Conservation (phyloP, 2,797 vertebrate genomes). For the Caiman crocodilus region DNA sequence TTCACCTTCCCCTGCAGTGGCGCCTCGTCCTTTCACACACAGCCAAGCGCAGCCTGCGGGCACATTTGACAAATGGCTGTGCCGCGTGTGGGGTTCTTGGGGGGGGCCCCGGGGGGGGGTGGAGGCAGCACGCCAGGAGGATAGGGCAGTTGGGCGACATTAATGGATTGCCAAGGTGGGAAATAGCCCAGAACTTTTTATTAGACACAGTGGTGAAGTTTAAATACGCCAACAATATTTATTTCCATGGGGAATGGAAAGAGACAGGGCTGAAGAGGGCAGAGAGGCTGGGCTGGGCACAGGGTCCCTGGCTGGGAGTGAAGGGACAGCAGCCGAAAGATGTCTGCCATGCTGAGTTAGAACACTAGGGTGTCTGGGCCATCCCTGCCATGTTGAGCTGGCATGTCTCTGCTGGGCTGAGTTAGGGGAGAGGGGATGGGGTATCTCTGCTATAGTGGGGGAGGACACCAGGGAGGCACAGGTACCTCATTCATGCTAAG, state of each 20-base stretch:
- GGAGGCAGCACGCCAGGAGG: not conserved
- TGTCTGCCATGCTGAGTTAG: not conserved
- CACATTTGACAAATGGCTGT: slow-evolving; percentile 87
- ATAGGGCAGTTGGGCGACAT: slow-evolving; percentile 78
- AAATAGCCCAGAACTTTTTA: slow-evolving; percentile 89
- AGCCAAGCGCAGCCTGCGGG: slow-evolving; percentile 82
- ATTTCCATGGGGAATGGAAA: slow-evolving; percentile 36
- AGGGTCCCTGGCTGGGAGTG: not conserved
- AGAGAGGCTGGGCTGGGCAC: slow-evolving; percentile 15
- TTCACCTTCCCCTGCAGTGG: slow-evolving; percentile 73
- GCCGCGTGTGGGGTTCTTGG: slow-evolving; percentile 42
- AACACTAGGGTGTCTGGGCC: not conserved
- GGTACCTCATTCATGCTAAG: too few relatives aligned
- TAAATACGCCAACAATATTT: slow-evolving; percentile 84
- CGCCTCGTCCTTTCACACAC: slow-evolving; percentile 81
- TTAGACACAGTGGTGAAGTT: slow-evolving; percentile 87
- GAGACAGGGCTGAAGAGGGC: not conserved
- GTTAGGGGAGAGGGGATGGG: not conserved
- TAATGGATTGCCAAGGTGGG: slow-evolving; percentile 85
- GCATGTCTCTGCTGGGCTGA: too few relatives aligned
- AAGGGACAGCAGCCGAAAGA: too few relatives aligned
- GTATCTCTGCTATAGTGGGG: not conserved
- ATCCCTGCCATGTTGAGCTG: accelerated
- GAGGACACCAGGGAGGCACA: too few relatives aligned
- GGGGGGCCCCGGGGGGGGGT: slow-evolving; percentile 23